Conservation (phyloP, 2,113 vertebrate genomes). For the Urocitellus parryii region DNA sequence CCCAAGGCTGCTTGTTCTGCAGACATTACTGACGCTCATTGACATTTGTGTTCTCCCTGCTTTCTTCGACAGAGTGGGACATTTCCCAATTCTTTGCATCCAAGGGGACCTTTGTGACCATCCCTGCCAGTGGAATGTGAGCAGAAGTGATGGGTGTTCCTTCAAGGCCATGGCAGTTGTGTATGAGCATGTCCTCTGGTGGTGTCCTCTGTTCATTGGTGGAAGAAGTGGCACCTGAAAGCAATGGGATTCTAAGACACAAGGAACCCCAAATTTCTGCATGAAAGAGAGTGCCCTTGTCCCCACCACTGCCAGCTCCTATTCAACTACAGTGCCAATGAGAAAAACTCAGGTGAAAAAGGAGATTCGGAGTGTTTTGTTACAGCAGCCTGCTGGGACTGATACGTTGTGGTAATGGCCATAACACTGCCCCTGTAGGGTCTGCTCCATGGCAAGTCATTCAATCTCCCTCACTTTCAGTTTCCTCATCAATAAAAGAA, state of each 20-base stretch:
- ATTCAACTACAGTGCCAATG: too few relatives aligned
- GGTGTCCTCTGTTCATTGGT: too few relatives aligned
- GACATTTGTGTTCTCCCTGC: too few relatives aligned
- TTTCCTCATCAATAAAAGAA: not conserved
- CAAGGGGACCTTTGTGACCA: not conserved
- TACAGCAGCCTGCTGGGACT: not conserved
- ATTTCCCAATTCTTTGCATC: not conserved
- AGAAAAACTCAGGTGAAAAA: not conserved
- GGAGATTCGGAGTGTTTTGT: not conserved
- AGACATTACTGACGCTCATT: not conserved
- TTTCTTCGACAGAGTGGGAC: not conserved
- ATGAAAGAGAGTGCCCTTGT: not conserved
- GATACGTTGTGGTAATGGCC: not conserved
- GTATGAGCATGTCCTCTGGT: too few relatives aligned
- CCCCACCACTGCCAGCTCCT: not conserved
- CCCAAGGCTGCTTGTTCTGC: too few relatives aligned
- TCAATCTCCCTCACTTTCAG: too few relatives aligned
- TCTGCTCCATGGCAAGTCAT: accelerated
- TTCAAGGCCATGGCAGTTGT: not conserved
- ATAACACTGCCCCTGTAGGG: accelerated
- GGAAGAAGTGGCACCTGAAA: not conserved
- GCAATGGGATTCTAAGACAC: accelerated
- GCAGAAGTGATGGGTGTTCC: not conserved
- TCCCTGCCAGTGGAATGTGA: not conserved
- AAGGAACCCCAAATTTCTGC: not conserved